Evolutionary conservation across 2,888 invertebrate genomes (phyloP).

Genomic region (Oxyscelio sp.): DNA sequence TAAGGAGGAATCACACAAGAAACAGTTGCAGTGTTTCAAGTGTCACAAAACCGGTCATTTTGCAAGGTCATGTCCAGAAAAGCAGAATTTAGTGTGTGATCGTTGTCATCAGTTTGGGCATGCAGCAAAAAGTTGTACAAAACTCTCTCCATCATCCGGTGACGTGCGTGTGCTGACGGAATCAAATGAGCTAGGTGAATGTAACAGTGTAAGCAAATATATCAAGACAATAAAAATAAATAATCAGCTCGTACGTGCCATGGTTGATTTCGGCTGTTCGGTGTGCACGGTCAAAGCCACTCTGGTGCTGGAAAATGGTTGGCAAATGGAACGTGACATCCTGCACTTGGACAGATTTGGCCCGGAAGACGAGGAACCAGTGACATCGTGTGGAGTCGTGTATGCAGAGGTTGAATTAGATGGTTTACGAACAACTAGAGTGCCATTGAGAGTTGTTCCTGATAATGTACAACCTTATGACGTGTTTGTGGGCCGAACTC

Average conservation of each 20-base stretch:
- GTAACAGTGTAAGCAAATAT: no score
- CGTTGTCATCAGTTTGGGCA: background rate
- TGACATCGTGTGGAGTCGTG: background rate
- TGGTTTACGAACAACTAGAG: background rate
- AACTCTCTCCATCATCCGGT: background rate
- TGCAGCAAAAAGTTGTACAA: background rate
- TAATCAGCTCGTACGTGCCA: no score
- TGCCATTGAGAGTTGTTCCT: background rate
- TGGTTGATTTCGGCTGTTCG: background rate
- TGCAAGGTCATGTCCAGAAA: background rate
- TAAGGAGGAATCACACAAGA: background rate
- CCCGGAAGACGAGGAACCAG: background rate
- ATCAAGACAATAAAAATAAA: no score
- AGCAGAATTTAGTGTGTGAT: background rate
- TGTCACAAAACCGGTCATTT: background rate
- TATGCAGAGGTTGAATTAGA: background rate
- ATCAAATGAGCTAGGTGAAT: no score
- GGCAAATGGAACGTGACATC: background rate
- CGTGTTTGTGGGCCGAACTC: background rate
- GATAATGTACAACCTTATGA: background rate
- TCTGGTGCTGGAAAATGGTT: background rate
- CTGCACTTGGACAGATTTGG: background rate
- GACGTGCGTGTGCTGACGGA: background rate
- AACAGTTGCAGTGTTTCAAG: background rate
- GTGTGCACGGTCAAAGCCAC: conserved; percentile 9